Percentiles rank a stretch among this genome's conserved stretches.
phyloP scores from a whole-genome alignment of 2,797 vertebrate species.

The Danio kyathit region DNA sequence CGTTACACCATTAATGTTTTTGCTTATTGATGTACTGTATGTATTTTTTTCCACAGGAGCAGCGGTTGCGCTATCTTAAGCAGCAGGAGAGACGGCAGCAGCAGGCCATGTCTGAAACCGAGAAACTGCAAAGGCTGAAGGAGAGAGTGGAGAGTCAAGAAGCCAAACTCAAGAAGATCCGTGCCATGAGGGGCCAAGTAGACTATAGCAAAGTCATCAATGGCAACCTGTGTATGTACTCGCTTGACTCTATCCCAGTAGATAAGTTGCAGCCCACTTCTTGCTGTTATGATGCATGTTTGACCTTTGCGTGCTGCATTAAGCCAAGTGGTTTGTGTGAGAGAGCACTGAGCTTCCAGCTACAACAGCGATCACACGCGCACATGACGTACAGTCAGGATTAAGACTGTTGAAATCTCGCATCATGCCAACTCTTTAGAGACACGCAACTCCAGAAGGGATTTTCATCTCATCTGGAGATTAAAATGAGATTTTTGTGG shows the following conservation, averaged over 20 bases:
- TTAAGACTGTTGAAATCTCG: conserved; percentile 5
- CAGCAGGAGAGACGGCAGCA: conserved; percentile 96
- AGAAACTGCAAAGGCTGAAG: conserved; percentile 96
- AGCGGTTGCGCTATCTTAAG: conserved; percentile 88
- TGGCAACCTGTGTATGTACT: conserved; percentile 92
- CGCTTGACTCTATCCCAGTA: background rate
- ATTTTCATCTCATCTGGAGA: background rate
- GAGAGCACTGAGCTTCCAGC: background rate
- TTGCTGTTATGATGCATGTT: background rate
- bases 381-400: background rate
- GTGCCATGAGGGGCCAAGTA: conserved; percentile 96
- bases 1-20: background rate
- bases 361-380: background rate
- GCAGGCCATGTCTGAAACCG: conserved; percentile 90
- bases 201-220: conserved; percentile 99
- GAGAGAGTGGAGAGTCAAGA: conserved; percentile 97
- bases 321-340: background rate
- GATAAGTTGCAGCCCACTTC: background rate
- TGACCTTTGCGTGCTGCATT: background rate
- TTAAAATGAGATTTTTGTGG: background rate
- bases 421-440: conserved; percentile 9
- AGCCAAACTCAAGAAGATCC: conserved; percentile 96
- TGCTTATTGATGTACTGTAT: background rate
- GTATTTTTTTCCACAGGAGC: conserved; percentile 72
- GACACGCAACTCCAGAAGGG: conserved; percentile 10